Evolutionary conservation across 2,113 vertebrate species (phyloP).

Genomic region (Empidonax traillii): DNA sequence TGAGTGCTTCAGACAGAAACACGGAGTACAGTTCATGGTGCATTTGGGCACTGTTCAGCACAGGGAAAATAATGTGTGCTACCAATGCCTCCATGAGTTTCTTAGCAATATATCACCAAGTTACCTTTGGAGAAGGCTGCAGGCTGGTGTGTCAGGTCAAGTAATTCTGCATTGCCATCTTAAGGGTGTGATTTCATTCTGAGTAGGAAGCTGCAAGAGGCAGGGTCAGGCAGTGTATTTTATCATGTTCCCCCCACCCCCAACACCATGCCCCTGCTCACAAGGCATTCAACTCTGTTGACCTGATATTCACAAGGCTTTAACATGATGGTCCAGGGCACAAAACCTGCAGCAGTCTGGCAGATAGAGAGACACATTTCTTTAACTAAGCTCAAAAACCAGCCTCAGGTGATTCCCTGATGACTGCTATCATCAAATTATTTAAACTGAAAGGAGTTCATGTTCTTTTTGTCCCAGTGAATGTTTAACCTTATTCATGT

Average conservation of each 20-base stretch:
- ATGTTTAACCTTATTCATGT: neutral
- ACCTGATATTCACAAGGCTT: neutral
- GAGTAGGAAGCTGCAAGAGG: neutral
- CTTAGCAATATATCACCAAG: neutral
- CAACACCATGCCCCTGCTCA: neutral
- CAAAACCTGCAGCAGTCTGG: neutral
- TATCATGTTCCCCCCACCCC: rapidly evolving
- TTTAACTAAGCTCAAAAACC: neutral
- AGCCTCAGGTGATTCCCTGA: neutral
- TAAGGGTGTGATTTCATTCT: neutral
- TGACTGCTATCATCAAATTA: neutral
- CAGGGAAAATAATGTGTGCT: neutral
- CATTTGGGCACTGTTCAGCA: neutral
- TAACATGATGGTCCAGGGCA: neutral
- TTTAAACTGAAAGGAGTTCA: neutral
- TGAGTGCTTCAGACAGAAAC: neutral
- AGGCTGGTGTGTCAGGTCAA: neutral
- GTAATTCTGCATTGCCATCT: neutral
- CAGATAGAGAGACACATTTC: neutral
- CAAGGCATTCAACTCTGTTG: neutral
- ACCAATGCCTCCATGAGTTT: rapidly evolving
- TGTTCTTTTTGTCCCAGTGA: neutral
- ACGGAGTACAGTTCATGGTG: neutral
- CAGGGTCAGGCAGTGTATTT: neutral
- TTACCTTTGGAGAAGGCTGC: neutral